Base-by-base conservation (phyloP, 2,797 vertebrate species). In the Octomys mimax region DNA sequence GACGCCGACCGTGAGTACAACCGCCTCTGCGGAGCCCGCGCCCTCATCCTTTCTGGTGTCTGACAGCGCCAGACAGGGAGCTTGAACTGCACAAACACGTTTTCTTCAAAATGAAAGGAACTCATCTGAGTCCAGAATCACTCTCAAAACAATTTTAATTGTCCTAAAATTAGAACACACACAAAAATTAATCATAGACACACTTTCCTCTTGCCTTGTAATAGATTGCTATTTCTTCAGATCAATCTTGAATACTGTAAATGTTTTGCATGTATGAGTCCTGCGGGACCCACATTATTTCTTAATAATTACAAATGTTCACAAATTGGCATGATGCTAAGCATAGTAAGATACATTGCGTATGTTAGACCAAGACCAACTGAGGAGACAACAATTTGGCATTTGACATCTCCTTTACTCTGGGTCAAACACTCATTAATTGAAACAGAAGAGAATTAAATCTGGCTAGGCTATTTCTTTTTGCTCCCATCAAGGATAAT, bases 1-100 rank as follows among this genome's bases (percentile, higher is more conserved):
- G 99, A 99, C 49, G 99, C 99, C 28, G 99, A 99, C 95, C 96
- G 99, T 99, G 97, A 99, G 99, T 99, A 93, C 1, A 16, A 24
- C 24, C 14, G 3, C 1, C 42, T 57, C 42, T 46, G 64, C 31
- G 87, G 13, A 19, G 21, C 52, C 42, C 31, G 75, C 68, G 24
- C 73, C 39, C 21, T 1, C 73, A 2, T 77, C 42, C 42, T 46
- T 82, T 93, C 46, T 14, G 42, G 13, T 39, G 75, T 52, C 19
- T 78, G 87, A 0, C 13, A 10, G 22, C 42, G 21, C 49, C 33
- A 2, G 24, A 2, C 6, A 39, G 8, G 54, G 46, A 49, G 46
- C 46, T 49, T 49, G 49, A 85, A 22, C 52, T 83, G 83, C 54
- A 6, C 42, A 75, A 14, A 52, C 59, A n/a, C 8, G 11, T 31